Evolutionary conservation across 37 sponge, comb jelly and placozoan genomes (phyloP).

Genomic region (Diacarnus erythraeanus): DNA sequence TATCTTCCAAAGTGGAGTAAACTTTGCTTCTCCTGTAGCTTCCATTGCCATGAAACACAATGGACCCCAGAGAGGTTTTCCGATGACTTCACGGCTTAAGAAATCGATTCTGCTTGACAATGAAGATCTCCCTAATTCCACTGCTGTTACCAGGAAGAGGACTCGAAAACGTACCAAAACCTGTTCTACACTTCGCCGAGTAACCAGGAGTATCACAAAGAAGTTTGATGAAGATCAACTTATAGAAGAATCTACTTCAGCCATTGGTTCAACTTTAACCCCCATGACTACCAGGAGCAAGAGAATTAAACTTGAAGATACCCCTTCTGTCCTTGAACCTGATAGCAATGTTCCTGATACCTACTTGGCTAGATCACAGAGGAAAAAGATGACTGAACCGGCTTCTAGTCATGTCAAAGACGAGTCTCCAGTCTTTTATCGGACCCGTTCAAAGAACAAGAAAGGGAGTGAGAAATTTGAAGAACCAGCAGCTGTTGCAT

Average conservation of each 20-base stretch:
- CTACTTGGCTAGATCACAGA: background rate
- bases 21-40: constrained; percentile 54
- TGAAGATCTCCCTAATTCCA: background rate
- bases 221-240: background rate
- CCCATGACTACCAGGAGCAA: background rate
- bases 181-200: background rate
- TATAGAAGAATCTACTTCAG: background rate
- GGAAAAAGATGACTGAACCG: background rate
- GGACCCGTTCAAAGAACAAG: too few species aligned
- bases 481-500: too few species aligned
- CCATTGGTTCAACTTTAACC: background rate
- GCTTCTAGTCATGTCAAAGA: too few species aligned
- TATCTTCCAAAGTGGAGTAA: constrained; percentile 20
- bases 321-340: background rate
- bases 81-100: background rate
- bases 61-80: background rate
- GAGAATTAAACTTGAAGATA: background rate
- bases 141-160: constrained; percentile 6
- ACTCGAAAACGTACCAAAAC: background rate
- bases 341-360: background rate
- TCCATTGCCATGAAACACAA: constrained; percentile 34
- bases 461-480: too few species aligned
- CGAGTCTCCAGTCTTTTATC: too few species aligned
- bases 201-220: background rate
- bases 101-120: background rate